Percentiles rank a stretch among this genome's conserved stretches.
These are phyloP conservation scores for Adoxophyes honmai DNA, from an alignment of 1,140 invertebrate species.

Conservation along the genomic window DNA sequence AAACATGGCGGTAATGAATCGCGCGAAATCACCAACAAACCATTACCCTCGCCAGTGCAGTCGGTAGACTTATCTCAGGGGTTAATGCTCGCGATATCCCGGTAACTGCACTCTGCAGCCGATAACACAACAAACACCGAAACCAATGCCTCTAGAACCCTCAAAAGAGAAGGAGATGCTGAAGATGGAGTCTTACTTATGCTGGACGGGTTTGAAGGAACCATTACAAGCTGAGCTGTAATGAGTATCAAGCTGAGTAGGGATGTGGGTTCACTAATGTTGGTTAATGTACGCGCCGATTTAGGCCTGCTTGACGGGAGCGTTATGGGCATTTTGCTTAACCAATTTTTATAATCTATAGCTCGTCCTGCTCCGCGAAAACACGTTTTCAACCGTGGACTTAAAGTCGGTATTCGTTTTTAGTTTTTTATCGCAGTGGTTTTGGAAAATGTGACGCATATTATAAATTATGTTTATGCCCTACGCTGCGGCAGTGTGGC, in stretches of 20 bases:
- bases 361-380: background rate
- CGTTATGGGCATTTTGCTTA: slow-evolving; percentile 13
- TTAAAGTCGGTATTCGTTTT: background rate
- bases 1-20: too few species aligned
- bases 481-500: background rate
- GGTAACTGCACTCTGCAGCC: background rate
- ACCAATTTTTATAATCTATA: slow-evolving; percentile 12
- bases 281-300: background rate
- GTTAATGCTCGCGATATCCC: background rate
- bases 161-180: too few species aligned
- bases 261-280: background rate
- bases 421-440: background rate
- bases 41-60: too few species aligned
- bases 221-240: background rate
- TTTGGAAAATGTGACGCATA: background rate
- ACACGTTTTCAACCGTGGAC: background rate
- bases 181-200: background rate
- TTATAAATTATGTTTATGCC: slow-evolving; percentile 1
- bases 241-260: background rate
- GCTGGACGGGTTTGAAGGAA: background rate
- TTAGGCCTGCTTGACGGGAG: background rate
- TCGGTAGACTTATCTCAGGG: background rate
- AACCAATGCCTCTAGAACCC: background rate
- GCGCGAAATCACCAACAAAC: too few species aligned
- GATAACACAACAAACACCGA: slow-evolving; percentile 1